Conservation (phyloP, 2,113 vertebrate species). For the Paracanthobrama guichenoti region DNA sequence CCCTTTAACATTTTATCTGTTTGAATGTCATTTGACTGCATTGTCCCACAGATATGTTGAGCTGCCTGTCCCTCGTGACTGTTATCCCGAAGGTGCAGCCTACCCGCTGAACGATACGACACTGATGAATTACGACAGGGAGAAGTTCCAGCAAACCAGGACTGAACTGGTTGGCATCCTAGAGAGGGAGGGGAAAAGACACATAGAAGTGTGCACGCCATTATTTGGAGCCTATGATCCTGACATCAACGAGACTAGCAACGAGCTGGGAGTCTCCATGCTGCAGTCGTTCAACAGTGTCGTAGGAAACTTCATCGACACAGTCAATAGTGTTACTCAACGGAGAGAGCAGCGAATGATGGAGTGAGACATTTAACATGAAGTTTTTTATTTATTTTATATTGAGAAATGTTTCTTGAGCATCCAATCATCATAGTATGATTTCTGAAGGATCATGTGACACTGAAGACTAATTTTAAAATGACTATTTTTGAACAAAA, state of each 20-base stretch:
- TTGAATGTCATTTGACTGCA: background rate
- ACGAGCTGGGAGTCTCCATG: slow-evolving; percentile 85
- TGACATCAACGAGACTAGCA: slow-evolving; percentile 87
- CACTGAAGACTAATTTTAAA: no score
- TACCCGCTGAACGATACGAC: slow-evolving; percentile 85
- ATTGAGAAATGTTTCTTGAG: no score
- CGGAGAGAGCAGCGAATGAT: slow-evolving; percentile 63
- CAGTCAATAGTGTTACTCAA: slow-evolving; percentile 62
- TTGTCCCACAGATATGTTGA: slow-evolving; percentile 72
- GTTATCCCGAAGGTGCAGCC: slow-evolving; percentile 79
- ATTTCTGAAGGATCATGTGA: no score
- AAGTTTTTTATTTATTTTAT: no score
- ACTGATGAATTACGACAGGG: slow-evolving; percentile 78
- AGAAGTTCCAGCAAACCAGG: slow-evolving; percentile 77
- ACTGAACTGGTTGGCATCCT: slow-evolving; percentile 79
- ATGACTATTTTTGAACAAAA: no score
- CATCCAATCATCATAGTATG: no score
- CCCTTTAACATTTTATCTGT: background rate
- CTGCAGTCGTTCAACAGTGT: slow-evolving; percentile 84
- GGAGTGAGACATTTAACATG: slow-evolving; percentile 16
- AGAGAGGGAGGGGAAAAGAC: slow-evolving; percentile 74
- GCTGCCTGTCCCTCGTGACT: slow-evolving; percentile 89
- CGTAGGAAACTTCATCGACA: slow-evolving; percentile 81
- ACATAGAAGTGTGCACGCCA: slow-evolving; percentile 82
- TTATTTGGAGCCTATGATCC: slow-evolving; percentile 87